Percentiles rank a stretch among this genome's conserved stretches.
These are phyloP conservation scores for Brachionus sp. DNA, from an alignment of 1,140 invertebrate species.

Conservation along the genomic window DNA sequence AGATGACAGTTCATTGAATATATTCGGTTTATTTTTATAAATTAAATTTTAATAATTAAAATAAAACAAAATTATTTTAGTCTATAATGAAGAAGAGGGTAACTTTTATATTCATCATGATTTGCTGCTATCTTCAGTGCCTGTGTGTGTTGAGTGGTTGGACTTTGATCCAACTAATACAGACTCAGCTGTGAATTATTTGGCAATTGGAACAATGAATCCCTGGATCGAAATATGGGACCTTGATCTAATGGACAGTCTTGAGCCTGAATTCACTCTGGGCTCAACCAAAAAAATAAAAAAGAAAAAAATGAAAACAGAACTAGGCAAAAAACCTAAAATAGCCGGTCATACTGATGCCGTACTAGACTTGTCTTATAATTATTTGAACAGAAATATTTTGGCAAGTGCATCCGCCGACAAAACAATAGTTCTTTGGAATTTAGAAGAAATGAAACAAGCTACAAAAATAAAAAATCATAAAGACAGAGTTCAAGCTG, in stretches of 20 bases:
- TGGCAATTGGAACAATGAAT: constrained; percentile 43
- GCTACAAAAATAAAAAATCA: constrained; percentile 33
- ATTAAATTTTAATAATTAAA: neutral
- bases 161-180: constrained; percentile 21
- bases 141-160: constrained; percentile 37
- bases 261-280: constrained; percentile 12
- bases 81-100: constrained; percentile 42
- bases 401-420: constrained; percentile 36
- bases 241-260: constrained; percentile 34
- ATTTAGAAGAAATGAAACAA: constrained; percentile 31
- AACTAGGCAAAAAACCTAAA: neutral
- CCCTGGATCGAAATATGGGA: constrained; percentile 38
- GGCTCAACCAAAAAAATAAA: constrained; percentile 25
- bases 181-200: constrained; percentile 14
- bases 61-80: neutral
- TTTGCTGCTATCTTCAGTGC: constrained; percentile 14
- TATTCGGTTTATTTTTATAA: constrained; percentile 10
- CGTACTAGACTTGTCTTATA: constrained; percentile 3
- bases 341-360: constrained; percentile 18
- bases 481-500: constrained; percentile 20
- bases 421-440: constrained; percentile 25
- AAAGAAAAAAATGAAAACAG: constrained; percentile 25
- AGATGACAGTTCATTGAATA: constrained; percentile 15
- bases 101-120: constrained; percentile 45
- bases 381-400: constrained; percentile 15